phyloP scores from a whole-genome alignment of 2,888 invertebrate genomes.

The Hydroisotoma schaefferi region DNA sequence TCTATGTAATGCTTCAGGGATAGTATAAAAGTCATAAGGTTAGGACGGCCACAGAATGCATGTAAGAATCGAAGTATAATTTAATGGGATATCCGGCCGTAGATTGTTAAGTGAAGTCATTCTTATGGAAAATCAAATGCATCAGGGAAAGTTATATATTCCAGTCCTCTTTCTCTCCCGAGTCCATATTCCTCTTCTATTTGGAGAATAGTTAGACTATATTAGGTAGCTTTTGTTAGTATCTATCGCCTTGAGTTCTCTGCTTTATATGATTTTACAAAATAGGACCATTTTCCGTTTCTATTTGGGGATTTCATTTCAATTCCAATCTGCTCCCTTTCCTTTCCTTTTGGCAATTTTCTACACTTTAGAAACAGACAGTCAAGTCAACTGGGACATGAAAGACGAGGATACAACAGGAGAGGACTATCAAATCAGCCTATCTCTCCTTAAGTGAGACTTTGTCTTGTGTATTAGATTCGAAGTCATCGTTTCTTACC shows the following conservation, averaged over 20 bases:
- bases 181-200: background rate
- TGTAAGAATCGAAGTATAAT: slow-evolving; percentile 15
- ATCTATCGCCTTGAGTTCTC: background rate
- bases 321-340: slow-evolving; percentile 17
- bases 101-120: slow-evolving; percentile 11
- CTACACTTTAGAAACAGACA: slow-evolving; percentile 13
- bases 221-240: background rate
- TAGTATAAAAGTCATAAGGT: slow-evolving; percentile 5
- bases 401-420: slow-evolving; percentile 15
- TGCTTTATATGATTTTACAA: too few species aligned
- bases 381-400: slow-evolving; percentile 17
- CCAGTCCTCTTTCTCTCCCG: background rate
- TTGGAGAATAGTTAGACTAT: too few species aligned
- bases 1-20: background rate
- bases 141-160: slow-evolving; percentile 1
- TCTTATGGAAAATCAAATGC: slow-evolving; percentile 20
- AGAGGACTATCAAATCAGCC: slow-evolving; percentile 16
- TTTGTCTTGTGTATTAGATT: slow-evolving; percentile 12
- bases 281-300: background rate
- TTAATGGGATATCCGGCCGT: slow-evolving; percentile 16
- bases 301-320: slow-evolving; percentile 16
- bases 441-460: slow-evolving; percentile 16
- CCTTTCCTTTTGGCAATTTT: slow-evolving; percentile 18
- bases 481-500: slow-evolving; percentile 10
- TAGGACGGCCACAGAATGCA: slow-evolving; percentile 16